Evolutionary conservation across 2,888 invertebrate genomes (phyloP), one percentile per base, ranked within the genome.

Genomic region (Heliconius cydno): DNA sequence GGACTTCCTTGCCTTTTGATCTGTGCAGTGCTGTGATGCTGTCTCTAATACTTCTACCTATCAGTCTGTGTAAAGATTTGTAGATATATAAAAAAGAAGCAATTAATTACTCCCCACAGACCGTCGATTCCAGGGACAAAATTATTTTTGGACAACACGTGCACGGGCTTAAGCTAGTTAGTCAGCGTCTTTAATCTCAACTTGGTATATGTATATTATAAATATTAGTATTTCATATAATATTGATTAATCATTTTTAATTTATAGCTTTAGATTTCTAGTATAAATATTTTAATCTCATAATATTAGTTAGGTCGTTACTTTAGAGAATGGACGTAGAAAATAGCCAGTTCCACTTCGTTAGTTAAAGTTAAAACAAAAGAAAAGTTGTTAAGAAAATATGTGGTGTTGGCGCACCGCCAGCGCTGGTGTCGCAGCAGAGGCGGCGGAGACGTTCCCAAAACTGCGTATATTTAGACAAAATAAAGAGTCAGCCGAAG

Each of bases 381-480:
- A 92, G 91, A 91, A 89, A 91, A 90, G 88, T 87, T 87, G 85
- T 88, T 86, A 87, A 90, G 89, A 90, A 92, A 91, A 91, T 91
- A 92, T 89, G 90, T 90, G 89, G 88, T 86, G 84, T 88, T 94
- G 94, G 94, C 92, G 83, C 63, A 65, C n/a, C 84, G 94, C 94
- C 95, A 94, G 88, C 85, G 84, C 85, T 88, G 90, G 87, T 93
- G 94, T 93, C 94, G 94, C 92, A 91, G 92, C 90, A 87, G 90
- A 91, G 90, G 88, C 90, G 91, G 88, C 93, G 92, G 78, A 30
- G 78, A 92, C 91, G 95, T 92, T 94, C 94, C 95, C 94, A 94
- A 95, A 95, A 94, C 94, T 94, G 92, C 94, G 94, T 95, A 95
- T 95, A 94, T 94, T 95, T 95, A 94, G 94, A 95, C 94, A 94